Conservation (phyloP, 2,797 vertebrate species). For the Hydrocynus forskahlii region DNA sequence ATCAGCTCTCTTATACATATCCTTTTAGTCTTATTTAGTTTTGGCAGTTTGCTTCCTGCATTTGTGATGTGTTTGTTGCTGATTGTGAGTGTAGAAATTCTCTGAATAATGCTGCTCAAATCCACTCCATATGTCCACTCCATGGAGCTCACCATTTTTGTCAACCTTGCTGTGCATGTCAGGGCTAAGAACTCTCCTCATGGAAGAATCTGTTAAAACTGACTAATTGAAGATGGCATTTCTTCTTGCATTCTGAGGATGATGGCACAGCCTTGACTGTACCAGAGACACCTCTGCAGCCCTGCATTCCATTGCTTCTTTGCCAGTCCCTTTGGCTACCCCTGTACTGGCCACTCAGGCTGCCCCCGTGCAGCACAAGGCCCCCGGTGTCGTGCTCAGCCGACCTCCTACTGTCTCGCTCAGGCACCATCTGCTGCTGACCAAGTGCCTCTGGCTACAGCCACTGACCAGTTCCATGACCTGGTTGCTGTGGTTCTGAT, state of each 20-base stretch:
- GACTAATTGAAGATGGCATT: background rate
- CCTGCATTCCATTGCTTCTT: too few relatives aligned
- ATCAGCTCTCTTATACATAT: background rate
- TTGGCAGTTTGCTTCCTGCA: background rate
- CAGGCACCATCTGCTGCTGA: background rate
- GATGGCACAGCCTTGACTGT: too few relatives aligned
- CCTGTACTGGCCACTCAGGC: background rate
- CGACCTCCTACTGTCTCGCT: background rate
- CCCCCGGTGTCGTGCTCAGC: background rate
- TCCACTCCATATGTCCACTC: background rate
- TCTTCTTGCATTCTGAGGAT: too few relatives aligned
- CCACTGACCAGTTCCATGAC: background rate
- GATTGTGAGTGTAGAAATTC: background rate
- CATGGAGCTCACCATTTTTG: background rate
- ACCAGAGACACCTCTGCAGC: background rate
- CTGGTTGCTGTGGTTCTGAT: background rate
- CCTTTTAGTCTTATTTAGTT: background rate
- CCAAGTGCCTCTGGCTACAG: background rate
- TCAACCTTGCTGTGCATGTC: background rate
- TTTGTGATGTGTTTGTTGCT: background rate
- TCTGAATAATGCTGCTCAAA: background rate
- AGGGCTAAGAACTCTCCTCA: background rate
- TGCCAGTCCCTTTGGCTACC: background rate
- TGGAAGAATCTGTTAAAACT: background rate
- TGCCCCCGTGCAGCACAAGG: background rate